A percentile compares a stretch with the other conserved stretches of the same genome.
Evolutionary conservation across 2,888 invertebrate genomes (phyloP).

Genomic region (Athalia circularis): DNA sequence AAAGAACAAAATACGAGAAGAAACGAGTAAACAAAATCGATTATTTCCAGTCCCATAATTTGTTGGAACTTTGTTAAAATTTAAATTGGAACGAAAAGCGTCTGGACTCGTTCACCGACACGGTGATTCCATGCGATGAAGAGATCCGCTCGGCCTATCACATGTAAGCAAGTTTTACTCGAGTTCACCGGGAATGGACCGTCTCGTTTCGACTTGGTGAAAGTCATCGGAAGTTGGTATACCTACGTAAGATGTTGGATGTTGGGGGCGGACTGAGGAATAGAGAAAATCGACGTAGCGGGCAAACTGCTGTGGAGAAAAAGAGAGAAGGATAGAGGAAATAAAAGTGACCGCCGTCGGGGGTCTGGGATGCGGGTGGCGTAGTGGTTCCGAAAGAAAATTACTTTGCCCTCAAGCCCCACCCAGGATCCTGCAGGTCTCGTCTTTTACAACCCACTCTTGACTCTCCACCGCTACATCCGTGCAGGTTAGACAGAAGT

Average conservation of each 20-base stretch:
- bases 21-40: no score
- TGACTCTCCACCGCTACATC: slow-evolving; percentile 16
- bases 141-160: slow-evolving; percentile 14
- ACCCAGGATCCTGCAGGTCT: slow-evolving; percentile 8
- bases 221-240: slow-evolving; percentile 42
- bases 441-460: slow-evolving; percentile 42
- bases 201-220: background rate
- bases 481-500: slow-evolving; percentile 20
- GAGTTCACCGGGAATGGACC: slow-evolving; percentile 5
- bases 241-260: slow-evolving; percentile 5
- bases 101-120: background rate
- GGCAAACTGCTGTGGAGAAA: background rate
- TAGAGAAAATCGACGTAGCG: background rate
- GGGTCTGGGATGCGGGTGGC: background rate
- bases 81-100: slow-evolving; percentile 28
- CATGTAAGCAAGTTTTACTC: slow-evolving; percentile 26
- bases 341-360: slow-evolving; percentile 41
- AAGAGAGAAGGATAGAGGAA: slow-evolving; percentile 22
- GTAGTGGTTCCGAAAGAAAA: slow-evolving; percentile 39
- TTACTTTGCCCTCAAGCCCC: slow-evolving; percentile 38
- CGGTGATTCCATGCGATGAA: slow-evolving; percentile 11
- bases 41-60: background rate
- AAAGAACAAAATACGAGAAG: no score
- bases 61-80: slow-evolving; percentile 11
- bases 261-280: background rate